Conservation (phyloP, 2,797 vertebrate species). For the Eulemur rubriventer region DNA sequence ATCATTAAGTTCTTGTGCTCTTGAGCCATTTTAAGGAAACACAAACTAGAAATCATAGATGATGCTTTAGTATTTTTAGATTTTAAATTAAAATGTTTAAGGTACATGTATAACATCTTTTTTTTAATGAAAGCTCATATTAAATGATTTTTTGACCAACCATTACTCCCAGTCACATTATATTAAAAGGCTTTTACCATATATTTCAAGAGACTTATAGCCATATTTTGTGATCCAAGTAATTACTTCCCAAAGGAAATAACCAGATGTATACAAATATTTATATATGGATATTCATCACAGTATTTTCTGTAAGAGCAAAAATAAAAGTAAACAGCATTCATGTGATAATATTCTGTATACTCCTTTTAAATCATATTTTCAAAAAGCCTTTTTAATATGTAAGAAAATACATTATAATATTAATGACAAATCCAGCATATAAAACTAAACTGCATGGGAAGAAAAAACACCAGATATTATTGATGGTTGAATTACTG, state of each 20-base stretch:
- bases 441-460: not conserved
- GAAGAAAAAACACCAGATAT: not conserved
- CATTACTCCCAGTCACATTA: not conserved
- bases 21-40: not conserved
- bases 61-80: not conserved
- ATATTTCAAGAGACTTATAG: not conserved
- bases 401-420: not conserved
- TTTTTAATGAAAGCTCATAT: not conserved
- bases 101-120: not conserved
- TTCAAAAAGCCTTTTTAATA: not conserved
- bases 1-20: not conserved
- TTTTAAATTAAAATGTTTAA: slow-evolving; percentile 32
- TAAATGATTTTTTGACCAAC: not conserved
- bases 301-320: not conserved
- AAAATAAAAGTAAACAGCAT: not conserved
- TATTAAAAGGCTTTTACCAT: not conserved
- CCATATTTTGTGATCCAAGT: not conserved
- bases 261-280: not conserved
- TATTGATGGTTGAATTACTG: not conserved
- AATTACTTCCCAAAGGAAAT: not conserved
- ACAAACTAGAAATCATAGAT: not conserved
- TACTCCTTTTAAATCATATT: not conserved
- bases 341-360: not conserved
- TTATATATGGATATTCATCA: not conserved
- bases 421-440: not conserved